Evolutionary conservation across 2,888 invertebrate genomes (phyloP), one percentile per base, ranked within the genome.

Genomic region (Caenorhabditis uteleia): DNA sequence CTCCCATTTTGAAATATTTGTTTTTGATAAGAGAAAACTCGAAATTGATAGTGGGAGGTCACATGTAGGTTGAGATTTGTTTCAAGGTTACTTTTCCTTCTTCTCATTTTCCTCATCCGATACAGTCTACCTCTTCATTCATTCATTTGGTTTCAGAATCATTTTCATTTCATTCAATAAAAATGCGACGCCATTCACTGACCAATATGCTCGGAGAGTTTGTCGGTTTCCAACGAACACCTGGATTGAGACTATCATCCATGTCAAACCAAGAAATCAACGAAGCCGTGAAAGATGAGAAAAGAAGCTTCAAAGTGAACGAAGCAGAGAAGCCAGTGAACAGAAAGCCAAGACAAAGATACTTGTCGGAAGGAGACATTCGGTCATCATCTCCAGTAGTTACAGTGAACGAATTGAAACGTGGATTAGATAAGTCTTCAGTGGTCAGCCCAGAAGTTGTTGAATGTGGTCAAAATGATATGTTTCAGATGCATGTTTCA

Each of bases 141-240:
- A n/a, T n/a, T n/a, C n/a, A n/a, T 33, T 33, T 33, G 33, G n/a
- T n/a, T n/a, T 20, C 39, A 12, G 39, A 39, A 12, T 16, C 10
- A 39, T 39, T 39, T 39, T 20, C 21, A 39, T 39, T 39, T 29
- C 31, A 14, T 27, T 25, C 27, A 25, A 42, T 6, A 49, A 64
- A 47, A 62, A 68, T 61, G 55, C 64, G 74, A 36, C 55, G 71
- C 53, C 73, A 71, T 51, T 69, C 77, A 18, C 53, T 77, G 23
- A 56, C 74, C 20, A 70, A 68, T 36, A 70, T 77, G 72, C 64
- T 77, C 23, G 72, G 72, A 54, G 77, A 77, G 44, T 77, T 77
- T 47, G 77, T 77, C 33, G 77, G 70, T 20, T 57, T 77, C 46
- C 68, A 73, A 57, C 64, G 72, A 56, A 66, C 69, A 8, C 77